Base-by-base conservation (phyloP, 2,797 vertebrate species). In the Betta splendens region DNA sequence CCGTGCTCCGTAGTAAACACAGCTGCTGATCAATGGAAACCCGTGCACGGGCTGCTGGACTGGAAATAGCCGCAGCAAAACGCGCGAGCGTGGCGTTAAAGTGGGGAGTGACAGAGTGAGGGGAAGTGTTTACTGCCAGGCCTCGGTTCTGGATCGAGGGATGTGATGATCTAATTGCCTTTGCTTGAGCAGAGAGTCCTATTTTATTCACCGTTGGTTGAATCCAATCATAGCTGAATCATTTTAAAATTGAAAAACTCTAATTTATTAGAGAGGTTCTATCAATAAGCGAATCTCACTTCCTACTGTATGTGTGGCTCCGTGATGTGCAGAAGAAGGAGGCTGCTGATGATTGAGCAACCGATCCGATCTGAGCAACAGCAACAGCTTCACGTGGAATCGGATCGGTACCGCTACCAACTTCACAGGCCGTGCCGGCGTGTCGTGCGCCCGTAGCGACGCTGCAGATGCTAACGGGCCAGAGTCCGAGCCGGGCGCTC, bases 161-260 rank as follows among this genome's bases (percentile, higher is more conserved):
- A 54, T 56, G 11, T 62, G 47, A 64, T 60, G 62, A 65, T 84
- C 80, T 84, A 70, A 83, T 79, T 82, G 59, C 45, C 66, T 26
- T 39, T 53, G 48, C 58, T 13, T 36, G 8, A 64, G 9, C 61
- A 70, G n/a, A 45, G 45, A 73, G 58, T 55, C 58, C 45, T 79
- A 72, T 68, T 78, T 83, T 40, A 69, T 31, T 12, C 18, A 47
- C 39, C 50, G 29, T 52, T 16, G 31, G 52, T 49, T 53, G 64
- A 80, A 75, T 77, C 46, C 57, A 71, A 62, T 71, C 68, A 68
- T 50, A 21, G 46, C 44, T 64, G 62, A 32, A 36, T 28, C n/a
- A n/a, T n/a, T n/a, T n/a, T n/a, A 12, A 58, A 64, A n/a, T n/a
- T n/a, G n/a, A 37, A 39, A 64, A 50, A 71, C 64, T 55, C 31